phyloP scores from a whole-genome alignment of 2,797 vertebrate species.

The Lepidocolaptes lacrymiger region DNA sequence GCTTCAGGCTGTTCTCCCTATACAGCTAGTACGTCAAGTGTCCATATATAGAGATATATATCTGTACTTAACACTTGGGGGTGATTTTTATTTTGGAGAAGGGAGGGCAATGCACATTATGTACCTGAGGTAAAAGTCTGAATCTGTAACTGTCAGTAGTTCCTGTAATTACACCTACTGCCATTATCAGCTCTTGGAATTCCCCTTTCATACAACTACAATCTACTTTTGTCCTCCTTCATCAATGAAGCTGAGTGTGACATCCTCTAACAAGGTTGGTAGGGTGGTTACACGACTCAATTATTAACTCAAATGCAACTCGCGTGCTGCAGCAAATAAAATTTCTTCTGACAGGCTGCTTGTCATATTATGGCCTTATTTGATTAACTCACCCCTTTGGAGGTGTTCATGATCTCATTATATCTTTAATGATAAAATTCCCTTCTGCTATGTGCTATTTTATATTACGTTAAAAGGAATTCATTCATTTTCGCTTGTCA shows the following conservation, averaged over 20 bases:
- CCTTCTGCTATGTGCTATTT: slow-evolving; percentile 62
- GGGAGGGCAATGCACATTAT: background rate
- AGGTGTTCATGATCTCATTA: slow-evolving; percentile 70
- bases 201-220: background rate
- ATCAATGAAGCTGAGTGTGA: slow-evolving; percentile 11
- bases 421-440: slow-evolving; percentile 72
- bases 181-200: background rate
- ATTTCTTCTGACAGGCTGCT: slow-evolving; percentile 60
- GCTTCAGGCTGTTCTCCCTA: background rate
- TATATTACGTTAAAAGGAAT: slow-evolving; percentile 63
- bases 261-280: slow-evolving; percentile 58
- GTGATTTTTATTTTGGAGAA: background rate
- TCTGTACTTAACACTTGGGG: background rate
- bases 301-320: slow-evolving; percentile 61
- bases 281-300: background rate
- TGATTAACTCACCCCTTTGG: slow-evolving; percentile 65
- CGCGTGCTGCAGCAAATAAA: slow-evolving; percentile 27
- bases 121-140: background rate
- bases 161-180: background rate
- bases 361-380: slow-evolving; percentile 66
- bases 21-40: background rate
- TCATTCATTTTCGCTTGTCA: slow-evolving; percentile 55
- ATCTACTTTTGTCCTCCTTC: slow-evolving; percentile 21
- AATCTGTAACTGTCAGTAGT: background rate
- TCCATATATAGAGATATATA: fast-evolving